Evolutionary conservation across 2,113 vertebrate species (phyloP).

Genomic region (Indri indri): DNA sequence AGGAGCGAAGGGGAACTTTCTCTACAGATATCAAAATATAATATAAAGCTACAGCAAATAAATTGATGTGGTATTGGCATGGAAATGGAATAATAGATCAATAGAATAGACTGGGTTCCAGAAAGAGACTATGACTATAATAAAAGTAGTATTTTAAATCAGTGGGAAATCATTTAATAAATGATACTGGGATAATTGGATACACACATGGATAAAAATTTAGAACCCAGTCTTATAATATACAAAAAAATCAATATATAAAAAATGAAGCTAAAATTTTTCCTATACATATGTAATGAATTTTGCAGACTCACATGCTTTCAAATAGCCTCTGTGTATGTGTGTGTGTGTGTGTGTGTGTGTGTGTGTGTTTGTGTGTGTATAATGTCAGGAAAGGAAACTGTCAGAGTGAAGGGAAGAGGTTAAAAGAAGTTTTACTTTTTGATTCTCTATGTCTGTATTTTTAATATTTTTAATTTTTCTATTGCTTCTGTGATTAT

Average conservation of each 20-base stretch:
- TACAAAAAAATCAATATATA: not conserved
- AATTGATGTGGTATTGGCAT: constrained; percentile 6
- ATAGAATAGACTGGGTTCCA: not conserved
- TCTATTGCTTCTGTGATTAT: not conserved
- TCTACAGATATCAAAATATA: constrained; percentile 25
- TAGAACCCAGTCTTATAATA: not conserved
- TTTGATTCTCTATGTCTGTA: not conserved
- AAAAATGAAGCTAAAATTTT: not conserved
- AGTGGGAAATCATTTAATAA: not conserved
- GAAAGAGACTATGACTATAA: not conserved
- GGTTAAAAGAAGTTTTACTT: not conserved
- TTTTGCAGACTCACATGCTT: not conserved
- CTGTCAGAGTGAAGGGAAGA: not conserved
- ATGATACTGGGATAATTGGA: not conserved
- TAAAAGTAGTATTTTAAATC: constrained; percentile 17
- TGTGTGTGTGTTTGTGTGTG: not conserved
- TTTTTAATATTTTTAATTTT: constrained; percentile 18
- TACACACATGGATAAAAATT: not conserved
- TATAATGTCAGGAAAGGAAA: not conserved
- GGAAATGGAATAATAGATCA: not conserved
- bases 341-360: not conserved
- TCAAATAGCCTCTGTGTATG: not conserved
- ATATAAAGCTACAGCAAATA: constrained; percentile 14
- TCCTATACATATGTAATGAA: not conserved
- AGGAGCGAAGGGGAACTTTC: not conserved